Percentiles rank a stretch among this genome's conserved stretches.
Evolutionary conservation across 2,888 invertebrate species (phyloP).

Genomic region (Leptinotarsa haldemani): DNA sequence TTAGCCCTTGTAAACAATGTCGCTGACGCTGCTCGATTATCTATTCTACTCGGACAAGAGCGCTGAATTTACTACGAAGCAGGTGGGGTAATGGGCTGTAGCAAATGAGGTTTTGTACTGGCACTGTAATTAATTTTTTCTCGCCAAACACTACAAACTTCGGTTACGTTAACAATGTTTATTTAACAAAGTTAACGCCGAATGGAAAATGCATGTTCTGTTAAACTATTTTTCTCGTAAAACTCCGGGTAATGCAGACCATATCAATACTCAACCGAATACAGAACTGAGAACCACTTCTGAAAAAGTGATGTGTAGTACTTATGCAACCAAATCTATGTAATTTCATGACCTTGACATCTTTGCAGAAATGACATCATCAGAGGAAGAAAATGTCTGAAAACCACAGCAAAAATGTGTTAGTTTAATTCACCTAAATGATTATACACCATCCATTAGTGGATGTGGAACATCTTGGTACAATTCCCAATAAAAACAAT

Average conservation of each 20-base stretch:
- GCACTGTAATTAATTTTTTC: slow-evolving; percentile 27
- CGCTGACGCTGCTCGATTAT: slow-evolving; percentile 48
- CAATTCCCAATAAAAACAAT: too few relatives aligned
- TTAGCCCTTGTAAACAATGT: slow-evolving; percentile 57
- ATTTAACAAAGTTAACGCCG: slow-evolving; percentile 5
- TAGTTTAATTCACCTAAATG: too few relatives aligned
- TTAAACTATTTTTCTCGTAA: background rate
- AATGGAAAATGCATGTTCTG: slow-evolving; percentile 5
- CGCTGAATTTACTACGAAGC: slow-evolving; percentile 17
- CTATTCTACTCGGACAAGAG: slow-evolving; percentile 26
- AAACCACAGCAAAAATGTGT: too few relatives aligned
- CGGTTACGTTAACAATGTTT: slow-evolving; percentile 21
- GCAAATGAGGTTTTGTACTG: slow-evolving; percentile 23
- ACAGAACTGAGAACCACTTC: too few relatives aligned
- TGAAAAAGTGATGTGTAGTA: too few relatives aligned
- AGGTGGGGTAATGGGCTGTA: slow-evolving; percentile 21
- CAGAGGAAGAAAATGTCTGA: too few relatives aligned
- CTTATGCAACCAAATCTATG: too few relatives aligned
- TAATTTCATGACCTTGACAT: too few relatives aligned
- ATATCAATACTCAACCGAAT: too few relatives aligned
- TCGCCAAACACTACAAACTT: slow-evolving; percentile 23
- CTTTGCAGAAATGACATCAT: too few relatives aligned
- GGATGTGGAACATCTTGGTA: too few relatives aligned
- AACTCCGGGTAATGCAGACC: background rate
- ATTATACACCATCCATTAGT: too few relatives aligned